These are phyloP conservation scores for Mimachlamys varia DNA, from an alignment of 2,888 invertebrate species.

Conservation along the genomic window DNA sequence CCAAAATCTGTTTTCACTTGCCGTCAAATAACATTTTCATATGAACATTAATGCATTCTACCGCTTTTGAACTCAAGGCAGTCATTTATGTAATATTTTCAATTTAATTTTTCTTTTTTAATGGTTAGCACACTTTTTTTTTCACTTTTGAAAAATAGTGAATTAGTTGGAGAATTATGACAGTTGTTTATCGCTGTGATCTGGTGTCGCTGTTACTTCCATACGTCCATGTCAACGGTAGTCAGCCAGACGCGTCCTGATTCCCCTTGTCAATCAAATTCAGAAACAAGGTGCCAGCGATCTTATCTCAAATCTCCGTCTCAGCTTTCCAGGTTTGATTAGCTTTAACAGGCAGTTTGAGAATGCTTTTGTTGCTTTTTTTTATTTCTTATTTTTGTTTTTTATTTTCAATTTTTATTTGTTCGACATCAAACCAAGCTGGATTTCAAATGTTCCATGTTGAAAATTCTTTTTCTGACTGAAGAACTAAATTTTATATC, in stretches of 20 bases:
- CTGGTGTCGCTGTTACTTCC: conserved; percentile 19
- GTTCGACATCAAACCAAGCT: neutral
- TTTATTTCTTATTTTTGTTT: neutral
- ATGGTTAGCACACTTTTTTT: neutral
- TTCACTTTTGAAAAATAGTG: neutral
- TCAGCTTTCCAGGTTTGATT: conserved; percentile 27
- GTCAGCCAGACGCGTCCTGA: neutral
- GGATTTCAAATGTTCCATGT: neutral
- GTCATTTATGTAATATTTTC: neutral
- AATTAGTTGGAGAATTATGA: neutral
- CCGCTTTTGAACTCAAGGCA: neutral
- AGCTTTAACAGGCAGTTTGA: neutral
- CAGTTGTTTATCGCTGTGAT: conserved; percentile 18
- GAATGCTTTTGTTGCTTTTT: neutral
- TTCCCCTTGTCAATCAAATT: conserved; percentile 20
- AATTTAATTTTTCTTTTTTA: neutral
- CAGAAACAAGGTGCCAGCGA: conserved; percentile 10
- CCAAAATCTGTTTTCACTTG: neutral
- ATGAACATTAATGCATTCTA: neutral
- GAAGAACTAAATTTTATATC: neutral
- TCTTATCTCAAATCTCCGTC: conserved; percentile 36
- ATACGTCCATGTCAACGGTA: neutral
- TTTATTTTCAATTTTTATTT: neutral
- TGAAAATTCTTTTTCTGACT: neutral
- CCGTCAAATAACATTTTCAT: neutral